Evolutionary conservation across 1,140 invertebrate species (phyloP).

Genomic region (Sycophaga agraensis): DNA sequence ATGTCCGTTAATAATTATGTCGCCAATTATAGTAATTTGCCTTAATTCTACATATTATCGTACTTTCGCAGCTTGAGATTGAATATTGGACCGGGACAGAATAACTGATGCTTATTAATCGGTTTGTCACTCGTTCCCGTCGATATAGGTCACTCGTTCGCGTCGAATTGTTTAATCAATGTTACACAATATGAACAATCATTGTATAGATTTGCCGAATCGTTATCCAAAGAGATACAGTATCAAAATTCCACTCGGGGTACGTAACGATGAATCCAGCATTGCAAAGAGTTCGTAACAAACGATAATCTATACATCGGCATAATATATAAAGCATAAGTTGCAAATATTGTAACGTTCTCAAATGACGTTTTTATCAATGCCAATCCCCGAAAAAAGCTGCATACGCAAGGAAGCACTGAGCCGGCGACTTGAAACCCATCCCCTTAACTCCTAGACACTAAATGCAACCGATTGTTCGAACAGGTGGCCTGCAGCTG

Average conservation of each 20-base stretch:
- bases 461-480: too few species aligned
- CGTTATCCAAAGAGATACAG: too few species aligned
- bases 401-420: too few species aligned
- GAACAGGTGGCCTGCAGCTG: slow-evolving; percentile 81
- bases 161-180: background rate
- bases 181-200: too few species aligned
- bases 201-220: too few species aligned
- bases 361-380: slow-evolving; percentile 1
- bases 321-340: slow-evolving; percentile 7
- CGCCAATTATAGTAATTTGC: slow-evolving; percentile 25
- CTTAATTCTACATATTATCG: slow-evolving; percentile 16
- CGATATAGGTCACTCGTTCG: background rate
- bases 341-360: background rate
- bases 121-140: background rate
- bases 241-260: too few species aligned
- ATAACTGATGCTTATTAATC: background rate
- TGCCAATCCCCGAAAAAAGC: background rate
- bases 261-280: too few species aligned
- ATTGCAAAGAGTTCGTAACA: background rate
- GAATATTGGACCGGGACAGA: background rate
- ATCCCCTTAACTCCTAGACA: too few species aligned
- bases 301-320: slow-evolving; percentile 17
- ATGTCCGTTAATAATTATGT: slow-evolving; percentile 20
- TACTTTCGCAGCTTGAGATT: slow-evolving; percentile 9
- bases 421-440: too few species aligned